Evolutionary conservation across 1,140 invertebrate species (phyloP).

Genomic region (Drosophila kepulauana): DNA sequence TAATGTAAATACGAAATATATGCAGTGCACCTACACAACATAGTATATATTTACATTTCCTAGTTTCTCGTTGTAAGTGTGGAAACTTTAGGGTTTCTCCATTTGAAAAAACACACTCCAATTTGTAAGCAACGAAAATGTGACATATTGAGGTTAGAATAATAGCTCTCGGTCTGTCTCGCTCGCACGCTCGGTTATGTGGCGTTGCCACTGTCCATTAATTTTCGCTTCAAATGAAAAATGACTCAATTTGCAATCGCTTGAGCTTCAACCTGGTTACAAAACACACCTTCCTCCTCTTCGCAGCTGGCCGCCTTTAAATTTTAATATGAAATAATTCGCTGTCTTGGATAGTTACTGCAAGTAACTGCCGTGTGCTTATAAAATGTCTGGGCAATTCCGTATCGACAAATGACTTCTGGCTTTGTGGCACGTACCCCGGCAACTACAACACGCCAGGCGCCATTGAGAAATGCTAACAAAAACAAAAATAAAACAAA

Average conservation of each 20-base stretch:
- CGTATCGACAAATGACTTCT: constrained; percentile 69
- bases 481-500: constrained; percentile 4
- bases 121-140: constrained; percentile 47
- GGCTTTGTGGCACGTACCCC: constrained; percentile 53
- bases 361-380: constrained; percentile 56
- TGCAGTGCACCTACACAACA: not conserved
- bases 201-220: constrained; percentile 36
- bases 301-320: constrained; percentile 12
- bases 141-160: constrained; percentile 64
- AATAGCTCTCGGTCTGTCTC: constrained; percentile 27
- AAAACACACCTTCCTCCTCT: not conserved
- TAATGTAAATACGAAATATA: not conserved
- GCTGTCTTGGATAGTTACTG: constrained; percentile 57
- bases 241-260: constrained; percentile 73
- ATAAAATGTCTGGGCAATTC: constrained; percentile 67
- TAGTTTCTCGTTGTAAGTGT: not conserved
- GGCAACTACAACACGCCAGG: constrained; percentile 20
- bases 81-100: not conserved
- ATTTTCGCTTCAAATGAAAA: constrained; percentile 67
- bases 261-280: constrained; percentile 25
- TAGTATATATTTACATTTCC: not conserved
- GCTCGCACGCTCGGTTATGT: constrained; percentile 10
- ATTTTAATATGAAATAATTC: constrained; percentile 74
- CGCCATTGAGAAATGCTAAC: constrained; percentile 35
- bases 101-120: constrained; percentile 20